Conservation (phyloP, 2,113 vertebrate species). For the Hippoglossus stenolepis region DNA sequence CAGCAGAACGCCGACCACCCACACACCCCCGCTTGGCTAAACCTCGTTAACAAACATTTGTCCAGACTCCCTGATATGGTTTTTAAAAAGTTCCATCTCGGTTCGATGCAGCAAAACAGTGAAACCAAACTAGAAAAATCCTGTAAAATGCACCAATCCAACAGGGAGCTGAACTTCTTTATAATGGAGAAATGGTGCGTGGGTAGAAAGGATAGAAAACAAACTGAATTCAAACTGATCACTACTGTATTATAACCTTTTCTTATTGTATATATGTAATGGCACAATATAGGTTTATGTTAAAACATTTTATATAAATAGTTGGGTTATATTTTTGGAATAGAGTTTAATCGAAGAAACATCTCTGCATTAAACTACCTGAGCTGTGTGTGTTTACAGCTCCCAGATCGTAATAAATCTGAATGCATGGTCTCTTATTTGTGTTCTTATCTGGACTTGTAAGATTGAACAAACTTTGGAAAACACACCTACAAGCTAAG, state of each 20-base stretch:
- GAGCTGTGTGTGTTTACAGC: too few species aligned
- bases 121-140: constrained; percentile 9
- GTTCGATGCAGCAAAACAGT: constrained; percentile 1
- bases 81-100: constrained; percentile 16
- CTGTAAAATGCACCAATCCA: background rate
- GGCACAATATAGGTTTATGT: too few species aligned
- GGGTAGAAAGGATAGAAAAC: background rate
- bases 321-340: too few species aligned
- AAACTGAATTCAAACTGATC: background rate
- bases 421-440: background rate
- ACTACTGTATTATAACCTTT: background rate
- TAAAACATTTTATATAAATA: too few species aligned
- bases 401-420: background rate
- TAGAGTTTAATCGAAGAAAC: too few species aligned
- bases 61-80: constrained; percentile 44
- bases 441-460: background rate
- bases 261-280: background rate
- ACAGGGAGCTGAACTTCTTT: background rate
- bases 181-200: background rate
- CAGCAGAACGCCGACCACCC: constrained; percentile 48
- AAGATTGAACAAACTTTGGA: constrained; percentile 11
- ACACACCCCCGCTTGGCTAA: constrained; percentile 32
- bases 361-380: too few species aligned
- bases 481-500: constrained; percentile 15
- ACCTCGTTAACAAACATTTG: constrained; percentile 57